Evolutionary conservation across 2,113 vertebrate genomes (phyloP), one percentile per base, ranked within the genome.

Genomic region (Datnioides undecimradiatus): DNA sequence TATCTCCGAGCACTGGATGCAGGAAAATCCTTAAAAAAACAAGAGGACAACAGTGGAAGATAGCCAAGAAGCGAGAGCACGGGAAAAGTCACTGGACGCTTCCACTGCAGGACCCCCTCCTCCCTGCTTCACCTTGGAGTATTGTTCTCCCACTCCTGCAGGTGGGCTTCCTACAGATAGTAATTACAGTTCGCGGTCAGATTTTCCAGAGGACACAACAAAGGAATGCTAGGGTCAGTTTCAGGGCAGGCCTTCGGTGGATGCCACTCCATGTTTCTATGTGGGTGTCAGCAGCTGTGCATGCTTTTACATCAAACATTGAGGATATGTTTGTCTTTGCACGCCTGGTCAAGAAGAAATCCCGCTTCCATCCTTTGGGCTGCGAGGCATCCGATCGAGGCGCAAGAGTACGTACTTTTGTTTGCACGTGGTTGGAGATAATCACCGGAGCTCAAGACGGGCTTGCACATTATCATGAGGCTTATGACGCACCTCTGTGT

Each of bases 11-110:
- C 55, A 16, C 33, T 79, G 73, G 57, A 82, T 75, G 79, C 83
- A 80, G 91, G 87, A 86, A 93, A 90, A 86, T 79, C 79, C 85
- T 79, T 91, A 38, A 69, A 80, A 87, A 92, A 92, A 87, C 88
- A 91, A 83, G 55, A 86, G 80, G 87, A 93, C 93, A 94, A 94
- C 89, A 91, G 87, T 92, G 94, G 93, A 92, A 41, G 57, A 60
- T 3, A 54, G 93, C 94, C 94, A 94, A 92, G 88, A 73, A 68
- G 73, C 40, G 45, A 52, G 73, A 54, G 81, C 69, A 82, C 69
- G 88, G 79, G 87, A 74, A 91, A 91, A 88, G 71, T 59, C 77
- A 57, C 41, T 7, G 40, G 52, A 64, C 48, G 68, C 72, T 85
- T 84, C 88, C 84, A 85, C 73, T 45, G 63, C 68, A 34, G 83